These are phyloP conservation scores for Toxonevra muliebris DNA, from an alignment of 2,888 invertebrate species.

Conservation along the genomic window DNA sequence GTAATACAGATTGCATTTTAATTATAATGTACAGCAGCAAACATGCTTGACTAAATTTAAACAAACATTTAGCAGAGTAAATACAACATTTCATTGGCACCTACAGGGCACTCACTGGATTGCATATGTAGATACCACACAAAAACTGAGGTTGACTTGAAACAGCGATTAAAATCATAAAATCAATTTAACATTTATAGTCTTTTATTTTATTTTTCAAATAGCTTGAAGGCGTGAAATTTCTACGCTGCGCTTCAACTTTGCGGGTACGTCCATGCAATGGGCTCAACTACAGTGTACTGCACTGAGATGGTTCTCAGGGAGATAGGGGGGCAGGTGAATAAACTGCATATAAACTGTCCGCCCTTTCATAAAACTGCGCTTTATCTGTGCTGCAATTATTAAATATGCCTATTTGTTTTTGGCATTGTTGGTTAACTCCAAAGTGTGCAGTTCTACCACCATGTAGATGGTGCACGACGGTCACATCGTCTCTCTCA, in stretches of 20 bases:
- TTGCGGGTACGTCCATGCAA: not conserved
- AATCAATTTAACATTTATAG: conserved; percentile 46
- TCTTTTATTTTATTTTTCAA: conserved; percentile 37
- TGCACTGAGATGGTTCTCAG: not conserved
- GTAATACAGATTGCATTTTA: conserved; percentile 58
- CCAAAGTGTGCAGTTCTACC: no score
- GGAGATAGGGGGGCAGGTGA: conserved; percentile 51
- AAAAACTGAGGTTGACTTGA: conserved; percentile 40
- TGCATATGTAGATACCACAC: not conserved
- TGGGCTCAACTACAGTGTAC: no score
- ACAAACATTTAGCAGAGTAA: conserved; percentile 45
- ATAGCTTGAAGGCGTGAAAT: conserved; percentile 62
- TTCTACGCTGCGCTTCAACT: conserved; percentile 31
- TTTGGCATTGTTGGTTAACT: conserved; percentile 22
- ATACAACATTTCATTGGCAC: conserved; percentile 37
- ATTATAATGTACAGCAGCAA: conserved; percentile 53
- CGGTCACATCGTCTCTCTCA: not conserved
- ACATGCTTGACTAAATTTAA: conserved; percentile 47
- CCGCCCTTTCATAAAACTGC: conserved; percentile 58
- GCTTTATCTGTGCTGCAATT: conserved; percentile 56
- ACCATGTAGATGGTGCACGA: no score
- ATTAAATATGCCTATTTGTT: conserved; percentile 59
- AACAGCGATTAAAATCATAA: conserved; percentile 49
- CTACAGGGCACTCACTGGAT: conserved; percentile 16
- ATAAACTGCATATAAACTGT: conserved; percentile 59